phyloP scores from a whole-genome alignment of 2,113 vertebrate genomes.

The Scophthalmus maximus region DNA sequence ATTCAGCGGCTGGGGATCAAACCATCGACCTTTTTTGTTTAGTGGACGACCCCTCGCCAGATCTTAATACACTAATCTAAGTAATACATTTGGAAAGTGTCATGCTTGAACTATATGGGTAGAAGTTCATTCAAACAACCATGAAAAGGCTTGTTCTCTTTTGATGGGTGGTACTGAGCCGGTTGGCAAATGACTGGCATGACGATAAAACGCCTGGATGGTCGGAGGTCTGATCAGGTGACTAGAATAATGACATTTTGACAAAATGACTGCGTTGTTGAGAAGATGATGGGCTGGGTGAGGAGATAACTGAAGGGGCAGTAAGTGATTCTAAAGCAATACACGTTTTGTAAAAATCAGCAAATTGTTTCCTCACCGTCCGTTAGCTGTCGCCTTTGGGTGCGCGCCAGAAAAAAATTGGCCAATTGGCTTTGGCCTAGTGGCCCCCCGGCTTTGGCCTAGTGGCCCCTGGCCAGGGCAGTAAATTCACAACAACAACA shows the following conservation, averaged over 20 bases:
- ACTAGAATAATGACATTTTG: background rate
- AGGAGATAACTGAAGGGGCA: background rate
- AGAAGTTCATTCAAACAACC: background rate
- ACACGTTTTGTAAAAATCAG: too few relatives aligned
- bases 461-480: too few relatives aligned
- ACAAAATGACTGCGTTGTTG: background rate
- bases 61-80: background rate
- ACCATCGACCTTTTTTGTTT: too few relatives aligned
- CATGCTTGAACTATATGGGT: background rate
- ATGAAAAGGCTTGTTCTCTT: background rate
- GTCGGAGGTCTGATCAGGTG: background rate
- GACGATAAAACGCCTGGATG: background rate
- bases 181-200: background rate
- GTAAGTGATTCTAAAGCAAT: too few relatives aligned
- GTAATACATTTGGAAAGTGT: background rate
- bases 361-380: too few relatives aligned
- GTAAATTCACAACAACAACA: too few relatives aligned
- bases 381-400: too few relatives aligned
- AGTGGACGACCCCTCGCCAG: too few relatives aligned
- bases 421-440: too few relatives aligned
- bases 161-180: background rate
- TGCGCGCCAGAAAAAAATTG: too few relatives aligned
- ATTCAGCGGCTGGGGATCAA: too few relatives aligned
- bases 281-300: background rate
- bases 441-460: too few relatives aligned